phyloP scores from a whole-genome alignment of 2,113 vertebrate species.

The Bos taurus region ARS-UCD2.0 NC_037328.1:139318001-139318500 shows the following conservation, averaged over 20 bases:
- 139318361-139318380: neutral
- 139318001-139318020: neutral
- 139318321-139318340: neutral
- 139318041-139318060: neutral
- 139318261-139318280: neutral
- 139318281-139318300: neutral
- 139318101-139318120: neutral
- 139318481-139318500: neutral
- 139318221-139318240: neutral
- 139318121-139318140: neutral
- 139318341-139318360: neutral
- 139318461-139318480: neutral
- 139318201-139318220: neutral
- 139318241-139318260: neutral
- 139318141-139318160: neutral
- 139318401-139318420: neutral
- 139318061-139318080: neutral
- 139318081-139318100: neutral
- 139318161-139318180: neutral
- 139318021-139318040: neutral
- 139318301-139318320: neutral
- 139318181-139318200: neutral
- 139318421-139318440: neutral
- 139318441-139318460: neutral
- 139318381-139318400: neutral